A percentile compares a stretch with the other conserved stretches of the same genome.
phyloP scores from a whole-genome alignment of 2,113 vertebrate species.

The Chloebia gouldiae region DNA sequence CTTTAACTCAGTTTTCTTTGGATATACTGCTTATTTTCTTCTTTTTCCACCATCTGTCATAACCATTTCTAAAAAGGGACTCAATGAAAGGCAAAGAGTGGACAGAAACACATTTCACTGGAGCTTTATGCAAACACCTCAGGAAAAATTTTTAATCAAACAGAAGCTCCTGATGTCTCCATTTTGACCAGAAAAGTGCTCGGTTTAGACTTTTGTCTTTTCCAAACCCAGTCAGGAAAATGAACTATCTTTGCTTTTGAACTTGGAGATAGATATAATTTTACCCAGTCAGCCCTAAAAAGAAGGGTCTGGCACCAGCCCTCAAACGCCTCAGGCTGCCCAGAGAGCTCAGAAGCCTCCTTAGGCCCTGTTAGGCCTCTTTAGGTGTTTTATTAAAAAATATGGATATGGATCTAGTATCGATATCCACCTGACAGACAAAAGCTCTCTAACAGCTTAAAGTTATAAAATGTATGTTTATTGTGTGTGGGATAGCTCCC shows the following conservation, averaged over 20 bases:
- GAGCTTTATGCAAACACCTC: neutral
- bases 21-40: neutral
- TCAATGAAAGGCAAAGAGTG: neutral
- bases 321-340: fast-evolving
- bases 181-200: neutral
- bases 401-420: no score
- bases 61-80: neutral
- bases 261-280: neutral
- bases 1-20: neutral
- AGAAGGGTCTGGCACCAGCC: fast-evolving
- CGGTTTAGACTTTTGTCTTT: neutral
- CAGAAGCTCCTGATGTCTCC: neutral
- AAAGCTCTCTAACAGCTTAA: no score
- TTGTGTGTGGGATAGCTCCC: no score
- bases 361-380: neutral
- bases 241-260: neutral
- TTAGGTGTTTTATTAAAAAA: no score
- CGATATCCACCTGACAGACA: no score
- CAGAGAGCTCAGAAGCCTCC: fast-evolving
- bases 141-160: neutral
- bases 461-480: no score
- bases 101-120: neutral
- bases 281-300: neutral
- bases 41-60: neutral
- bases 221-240: neutral